Percentiles rank a stretch among this genome's conserved stretches.
phyloP scores from a whole-genome alignment of 2,797 vertebrate species.

The Bovichtus diacanthus region DNA sequence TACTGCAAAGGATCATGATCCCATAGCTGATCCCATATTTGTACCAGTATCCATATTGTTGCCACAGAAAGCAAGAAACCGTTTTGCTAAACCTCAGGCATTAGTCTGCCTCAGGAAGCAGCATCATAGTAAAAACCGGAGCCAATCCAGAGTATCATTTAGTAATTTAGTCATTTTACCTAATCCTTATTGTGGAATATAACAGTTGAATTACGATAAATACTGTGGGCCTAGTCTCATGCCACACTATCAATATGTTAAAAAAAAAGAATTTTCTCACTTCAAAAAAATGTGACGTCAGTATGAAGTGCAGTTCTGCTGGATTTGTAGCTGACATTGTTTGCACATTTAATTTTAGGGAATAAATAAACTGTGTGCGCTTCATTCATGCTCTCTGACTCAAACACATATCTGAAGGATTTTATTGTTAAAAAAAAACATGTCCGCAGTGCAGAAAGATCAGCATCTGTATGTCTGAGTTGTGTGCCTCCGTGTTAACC shows the following conservation, averaged over 20 bases:
- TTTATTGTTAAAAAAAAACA: neutral
- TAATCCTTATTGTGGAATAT: neutral
- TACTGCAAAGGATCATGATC: neutral
- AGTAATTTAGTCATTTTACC: no score
- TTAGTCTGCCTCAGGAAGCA: neutral
- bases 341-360: neutral
- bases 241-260: neutral
- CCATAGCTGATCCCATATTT: no score
- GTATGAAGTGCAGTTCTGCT: no score
- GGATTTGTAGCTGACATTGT: no score
- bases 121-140: no score
- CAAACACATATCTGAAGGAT: neutral
- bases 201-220: no score
- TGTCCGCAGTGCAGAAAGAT: neutral
- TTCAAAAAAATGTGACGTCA: neutral
- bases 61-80: neutral
- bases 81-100: neutral
- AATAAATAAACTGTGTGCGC: neutral
- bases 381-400: neutral
- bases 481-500: neutral
- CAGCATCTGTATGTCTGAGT: neutral
- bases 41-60: neutral
- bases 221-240: neutral
- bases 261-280: neutral
- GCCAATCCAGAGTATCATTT: no score